phyloP scores from a whole-genome alignment of 2,888 invertebrate genomes.

The Serripes groenlandicus region DNA sequence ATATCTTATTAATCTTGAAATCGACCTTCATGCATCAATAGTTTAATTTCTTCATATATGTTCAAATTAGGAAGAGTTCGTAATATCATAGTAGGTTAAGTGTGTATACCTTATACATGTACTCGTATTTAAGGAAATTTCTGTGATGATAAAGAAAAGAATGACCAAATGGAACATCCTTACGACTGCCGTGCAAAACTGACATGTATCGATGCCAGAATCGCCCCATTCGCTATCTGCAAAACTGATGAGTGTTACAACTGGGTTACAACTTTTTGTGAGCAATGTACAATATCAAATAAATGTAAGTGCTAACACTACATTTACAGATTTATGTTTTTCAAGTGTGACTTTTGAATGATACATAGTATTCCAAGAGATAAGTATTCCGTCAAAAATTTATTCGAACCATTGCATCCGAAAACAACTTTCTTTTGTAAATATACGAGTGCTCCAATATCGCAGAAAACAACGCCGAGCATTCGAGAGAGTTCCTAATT shows the following conservation, averaged over 20 bases:
- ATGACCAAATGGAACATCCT: neutral
- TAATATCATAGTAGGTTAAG: too few relatives aligned
- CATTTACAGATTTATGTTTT: too few relatives aligned
- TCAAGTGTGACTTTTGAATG: too few relatives aligned
- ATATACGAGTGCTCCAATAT: too few relatives aligned
- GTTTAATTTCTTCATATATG: neutral
- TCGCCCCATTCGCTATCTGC: neutral
- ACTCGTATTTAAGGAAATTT: neutral
- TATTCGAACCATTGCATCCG: too few relatives aligned
- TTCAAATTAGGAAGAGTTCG: too few relatives aligned
- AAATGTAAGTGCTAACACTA: constrained; percentile 2
- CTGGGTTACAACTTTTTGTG: neutral
- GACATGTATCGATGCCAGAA: neutral
- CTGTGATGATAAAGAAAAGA: neutral
- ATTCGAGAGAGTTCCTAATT: too few relatives aligned
- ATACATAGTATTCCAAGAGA: too few relatives aligned
- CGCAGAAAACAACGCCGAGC: too few relatives aligned
- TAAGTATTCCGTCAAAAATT: too few relatives aligned
- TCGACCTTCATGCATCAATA: neutral
- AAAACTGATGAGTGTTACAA: neutral
- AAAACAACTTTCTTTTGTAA: too few relatives aligned
- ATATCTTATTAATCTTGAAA: neutral
- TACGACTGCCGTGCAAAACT: neutral
- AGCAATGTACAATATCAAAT: neutral
- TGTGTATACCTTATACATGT: neutral